phyloP scores from a whole-genome alignment of 2,888 invertebrate genomes.

The Myathropa florea region DNA sequence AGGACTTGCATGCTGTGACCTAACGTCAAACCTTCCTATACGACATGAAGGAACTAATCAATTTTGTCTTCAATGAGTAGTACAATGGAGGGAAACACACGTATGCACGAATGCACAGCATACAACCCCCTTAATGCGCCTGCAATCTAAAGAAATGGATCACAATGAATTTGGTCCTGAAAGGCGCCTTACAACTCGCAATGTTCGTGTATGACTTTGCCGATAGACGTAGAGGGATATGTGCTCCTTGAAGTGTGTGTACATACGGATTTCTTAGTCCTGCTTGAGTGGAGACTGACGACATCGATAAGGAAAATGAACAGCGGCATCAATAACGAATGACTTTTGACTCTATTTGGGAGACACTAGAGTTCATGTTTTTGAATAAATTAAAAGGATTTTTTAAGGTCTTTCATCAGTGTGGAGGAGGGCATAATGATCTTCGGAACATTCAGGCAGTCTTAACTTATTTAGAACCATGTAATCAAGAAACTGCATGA shows the following conservation, averaged over 20 bases:
- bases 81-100: slow-evolving; percentile 33
- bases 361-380: slow-evolving; percentile 37
- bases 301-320: slow-evolving; percentile 29
- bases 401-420: slow-evolving; percentile 15
- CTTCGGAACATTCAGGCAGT: not conserved
- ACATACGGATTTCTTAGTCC: not conserved
- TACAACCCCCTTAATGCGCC: not conserved
- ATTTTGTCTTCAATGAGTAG: slow-evolving; percentile 51
- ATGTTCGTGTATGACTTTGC: slow-evolving; percentile 13
- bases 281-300: slow-evolving; percentile 11
- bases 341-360: slow-evolving; percentile 40
- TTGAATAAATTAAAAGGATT: slow-evolving; percentile 43
- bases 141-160: slow-evolving; percentile 42
- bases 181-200: slow-evolving; percentile 6
- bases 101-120: not conserved
- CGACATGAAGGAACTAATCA: slow-evolving; percentile 60
- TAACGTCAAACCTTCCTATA: slow-evolving; percentile 39
- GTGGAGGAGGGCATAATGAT: not conserved
- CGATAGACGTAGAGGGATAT: slow-evolving; percentile 4
- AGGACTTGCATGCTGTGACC: slow-evolving; percentile 7
- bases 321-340: slow-evolving; percentile 57
- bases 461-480: not conserved
- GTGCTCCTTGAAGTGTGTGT: too few relatives aligned
- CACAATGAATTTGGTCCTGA: slow-evolving; percentile 53
- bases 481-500: not conserved